Base-by-base conservation (phyloP, 1,140 invertebrate genomes). In the Holcopasites calliopsidis region DNA sequence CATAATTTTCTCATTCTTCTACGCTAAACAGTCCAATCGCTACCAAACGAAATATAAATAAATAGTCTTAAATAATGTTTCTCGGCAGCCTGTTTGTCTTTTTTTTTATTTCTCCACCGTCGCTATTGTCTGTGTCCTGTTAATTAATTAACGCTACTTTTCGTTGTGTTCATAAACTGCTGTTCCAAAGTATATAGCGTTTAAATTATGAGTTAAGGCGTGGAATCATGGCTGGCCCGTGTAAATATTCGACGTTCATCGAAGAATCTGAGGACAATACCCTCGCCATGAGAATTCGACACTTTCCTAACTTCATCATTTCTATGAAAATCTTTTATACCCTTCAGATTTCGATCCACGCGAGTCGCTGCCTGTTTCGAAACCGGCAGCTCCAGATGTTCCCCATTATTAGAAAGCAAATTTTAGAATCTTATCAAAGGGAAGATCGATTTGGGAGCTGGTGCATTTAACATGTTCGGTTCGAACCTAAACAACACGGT, bases 171-270 rank as follows among this genome's bases (percentile, higher is more conserved):
- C 79, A 79, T 68, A 70, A 44, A 62, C 69, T 80, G 68, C 38
- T 78, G 52, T 83, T 83, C 11, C 52, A 79, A 47, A 83, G 52
- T 71, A 83, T 82, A 76, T 76, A 61, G 72, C 35, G 33, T 71
- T 70, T 66, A 77, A 78, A 83, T 79, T 70, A 57, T 76, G n/a
- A 40, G n/a, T 76, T 58, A 35, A 26, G 44, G 54, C 11, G 31
- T 71, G 50, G 23, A 81, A 35, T 21, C 79, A 82, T 80, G 82
- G 81, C 82, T 79, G 70, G 79, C 58, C 82, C 77, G 82, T 85
- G 73, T 52, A n/a, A 71, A 28, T 61, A 40, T 61, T 18, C 21
- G 35, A 75, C 21, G 52, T 54, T 35, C 47, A 50, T 26, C 23
- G 13, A 54, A 62, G 26, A 28, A 18, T 28, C 16, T 16, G 3